Conservation (phyloP, 2,113 vertebrate genomes). For the Prietella phreatophila region DNA sequence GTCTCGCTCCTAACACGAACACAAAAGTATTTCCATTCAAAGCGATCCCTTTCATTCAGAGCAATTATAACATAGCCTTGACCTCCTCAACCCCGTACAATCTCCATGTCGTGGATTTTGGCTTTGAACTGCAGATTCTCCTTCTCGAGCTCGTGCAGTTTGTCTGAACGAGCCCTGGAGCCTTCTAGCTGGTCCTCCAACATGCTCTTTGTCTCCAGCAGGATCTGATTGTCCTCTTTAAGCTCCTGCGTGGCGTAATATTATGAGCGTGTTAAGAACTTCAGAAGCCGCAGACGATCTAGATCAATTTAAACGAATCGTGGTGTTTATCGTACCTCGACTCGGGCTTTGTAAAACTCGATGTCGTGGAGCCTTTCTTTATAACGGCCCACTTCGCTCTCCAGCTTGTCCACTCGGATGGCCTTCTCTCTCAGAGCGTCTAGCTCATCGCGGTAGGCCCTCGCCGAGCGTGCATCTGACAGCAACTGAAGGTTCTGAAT, state of each 20-base stretch:
- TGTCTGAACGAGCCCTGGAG: constrained; percentile 88
- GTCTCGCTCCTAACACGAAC: constrained; percentile 82
- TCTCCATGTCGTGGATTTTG: constrained; percentile 94
- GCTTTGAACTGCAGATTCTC: constrained; percentile 94
- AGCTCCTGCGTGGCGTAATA: constrained; percentile 77
- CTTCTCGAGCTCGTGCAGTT: constrained; percentile 94
- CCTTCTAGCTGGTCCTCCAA: constrained; percentile 92
- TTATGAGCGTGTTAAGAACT: background rate
- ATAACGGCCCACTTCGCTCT: constrained; percentile 91
- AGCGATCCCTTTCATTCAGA: background rate
- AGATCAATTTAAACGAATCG: background rate
- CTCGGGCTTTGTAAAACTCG: constrained; percentile 95
- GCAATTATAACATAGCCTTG: background rate
- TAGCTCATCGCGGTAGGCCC: constrained; percentile 94
- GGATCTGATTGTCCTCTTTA: constrained; percentile 97
- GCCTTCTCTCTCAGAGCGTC: constrained; percentile 93
- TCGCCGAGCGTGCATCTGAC: constrained; percentile 88
- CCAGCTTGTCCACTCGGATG: constrained; percentile 92
- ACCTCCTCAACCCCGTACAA: constrained; percentile 70
- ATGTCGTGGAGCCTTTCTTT: constrained; percentile 94
- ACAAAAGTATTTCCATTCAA: background rate
- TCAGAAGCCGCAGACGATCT: background rate
- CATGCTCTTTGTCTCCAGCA: constrained; percentile 96
- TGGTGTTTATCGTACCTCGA: constrained; percentile 78
- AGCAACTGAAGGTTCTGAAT: constrained; percentile 88